A percentile compares a stretch with the other conserved stretches of the same genome.
These are phyloP conservation scores for Spea hammondii DNA, from an alignment of 2,797 vertebrate genomes.

Conservation along the genomic window DNA sequence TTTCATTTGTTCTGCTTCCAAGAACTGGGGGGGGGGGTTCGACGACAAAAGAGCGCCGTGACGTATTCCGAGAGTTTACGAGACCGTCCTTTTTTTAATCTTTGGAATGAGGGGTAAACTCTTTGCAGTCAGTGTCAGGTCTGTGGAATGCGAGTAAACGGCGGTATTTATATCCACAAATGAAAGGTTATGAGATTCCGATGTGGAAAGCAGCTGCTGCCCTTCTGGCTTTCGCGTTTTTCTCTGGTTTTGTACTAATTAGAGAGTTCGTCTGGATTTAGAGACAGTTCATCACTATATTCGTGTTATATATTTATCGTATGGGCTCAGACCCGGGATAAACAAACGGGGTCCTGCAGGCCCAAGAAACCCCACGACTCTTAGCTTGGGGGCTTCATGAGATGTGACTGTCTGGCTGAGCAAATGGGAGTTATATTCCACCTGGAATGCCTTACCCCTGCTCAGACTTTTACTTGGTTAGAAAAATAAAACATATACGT, in stretches of 20 bases:
- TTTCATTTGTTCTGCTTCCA: neutral
- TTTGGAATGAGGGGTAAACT: neutral
- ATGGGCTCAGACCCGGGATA: no score
- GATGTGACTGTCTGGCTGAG: no score
- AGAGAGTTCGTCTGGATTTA: neutral
- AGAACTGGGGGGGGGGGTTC: neutral
- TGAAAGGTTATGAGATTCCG: constrained; percentile 21
- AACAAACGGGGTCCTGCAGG: no score
- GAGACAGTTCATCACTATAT: no score
- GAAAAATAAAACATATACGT: no score
- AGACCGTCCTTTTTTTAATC: constrained; percentile 6
- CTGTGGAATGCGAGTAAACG: constrained; percentile 13
- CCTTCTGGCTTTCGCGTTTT: constrained; percentile 1
- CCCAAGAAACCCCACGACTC: no score
- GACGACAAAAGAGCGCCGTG: neutral
- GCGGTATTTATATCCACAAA: constrained; percentile 36
- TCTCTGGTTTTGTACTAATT: constrained; percentile 20
- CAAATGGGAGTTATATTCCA: no score
- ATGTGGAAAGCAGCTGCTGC: constrained; percentile 29
- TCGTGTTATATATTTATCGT: no score
- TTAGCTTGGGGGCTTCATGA: no score
- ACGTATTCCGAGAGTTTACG: neutral
- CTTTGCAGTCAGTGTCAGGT: neutral
- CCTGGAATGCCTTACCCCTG: no score
- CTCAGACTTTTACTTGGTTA: no score